These are phyloP conservation scores for Bembecia ichneumoniformis DNA, from an alignment of 2,888 invertebrate genomes.

Conservation along the genomic window DNA sequence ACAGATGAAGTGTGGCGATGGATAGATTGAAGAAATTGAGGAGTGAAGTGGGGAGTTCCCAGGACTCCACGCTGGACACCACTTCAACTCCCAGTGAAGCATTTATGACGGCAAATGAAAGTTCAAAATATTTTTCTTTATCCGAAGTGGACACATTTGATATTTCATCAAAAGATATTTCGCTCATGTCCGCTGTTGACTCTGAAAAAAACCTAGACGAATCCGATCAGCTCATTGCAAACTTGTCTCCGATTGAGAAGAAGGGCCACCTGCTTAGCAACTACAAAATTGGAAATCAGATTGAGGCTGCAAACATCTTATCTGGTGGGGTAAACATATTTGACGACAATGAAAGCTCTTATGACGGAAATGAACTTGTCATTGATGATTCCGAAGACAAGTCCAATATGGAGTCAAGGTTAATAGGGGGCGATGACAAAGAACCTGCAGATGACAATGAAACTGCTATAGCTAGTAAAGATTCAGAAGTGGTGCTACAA, in stretches of 20 bases:
- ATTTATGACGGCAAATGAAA: constrained; percentile 59
- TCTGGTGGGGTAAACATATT: constrained; percentile 66
- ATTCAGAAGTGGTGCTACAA: constrained; percentile 57
- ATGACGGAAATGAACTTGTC: constrained; percentile 61
- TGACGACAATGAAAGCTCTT: constrained; percentile 67
- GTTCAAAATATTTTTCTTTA: constrained; percentile 59
- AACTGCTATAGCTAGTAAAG: constrained; percentile 38
- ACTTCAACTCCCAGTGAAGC: constrained; percentile 50
- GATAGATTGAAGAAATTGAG: constrained; percentile 63
- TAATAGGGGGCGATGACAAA: constrained; percentile 18
- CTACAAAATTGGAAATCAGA: constrained; percentile 59
- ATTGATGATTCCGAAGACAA: constrained; percentile 58
- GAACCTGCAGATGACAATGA: constrained; percentile 30
- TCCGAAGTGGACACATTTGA: constrained; percentile 57
- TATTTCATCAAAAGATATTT: constrained; percentile 45
- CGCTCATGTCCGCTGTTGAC: constrained; percentile 26
- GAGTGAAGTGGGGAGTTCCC: constrained; percentile 45
- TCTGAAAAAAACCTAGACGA: constrained; percentile 32
- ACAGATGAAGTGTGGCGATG: constrained; percentile 66
- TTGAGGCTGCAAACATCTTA: constrained; percentile 62
- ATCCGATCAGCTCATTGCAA: constrained; percentile 37
- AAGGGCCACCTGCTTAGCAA: constrained; percentile 43
- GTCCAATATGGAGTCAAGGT: constrained; percentile 25
- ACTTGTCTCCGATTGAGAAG: constrained; percentile 50
- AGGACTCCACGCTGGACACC: constrained; percentile 53